Conservation (phyloP, 2,113 vertebrate genomes). For the Mirounga angustirostris region DNA sequence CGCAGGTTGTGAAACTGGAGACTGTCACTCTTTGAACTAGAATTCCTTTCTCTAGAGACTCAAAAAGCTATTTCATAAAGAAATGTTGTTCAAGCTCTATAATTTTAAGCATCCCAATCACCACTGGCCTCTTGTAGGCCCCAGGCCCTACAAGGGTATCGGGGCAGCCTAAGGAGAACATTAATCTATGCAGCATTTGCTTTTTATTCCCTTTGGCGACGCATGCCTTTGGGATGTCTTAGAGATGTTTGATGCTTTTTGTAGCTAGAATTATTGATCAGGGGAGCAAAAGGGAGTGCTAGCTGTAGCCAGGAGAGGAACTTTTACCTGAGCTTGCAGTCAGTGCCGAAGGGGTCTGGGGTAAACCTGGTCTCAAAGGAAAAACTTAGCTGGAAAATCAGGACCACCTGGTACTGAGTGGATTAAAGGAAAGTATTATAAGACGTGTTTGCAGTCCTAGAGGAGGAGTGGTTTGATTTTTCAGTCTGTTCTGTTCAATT, state of each 20-base stretch:
- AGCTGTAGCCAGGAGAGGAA: not conserved
- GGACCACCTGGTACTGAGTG: not conserved
- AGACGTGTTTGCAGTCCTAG: not conserved
- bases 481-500: not conserved
- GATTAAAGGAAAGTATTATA: not conserved
- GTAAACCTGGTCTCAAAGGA: not conserved
- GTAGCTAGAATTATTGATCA: slow-evolving; percentile 72
- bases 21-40: slow-evolving; percentile 46
- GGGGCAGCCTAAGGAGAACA: not conserved
- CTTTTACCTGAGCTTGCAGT: not conserved
- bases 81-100: not conserved
- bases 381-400: not conserved
- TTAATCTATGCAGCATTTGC: not conserved
- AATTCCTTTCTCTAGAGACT: slow-evolving; percentile 45
- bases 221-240: slow-evolving; percentile 71
- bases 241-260: slow-evolving; percentile 70
- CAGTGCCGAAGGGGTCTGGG: fast-evolving
- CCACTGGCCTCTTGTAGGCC: slow-evolving; percentile 58
- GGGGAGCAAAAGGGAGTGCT: not conserved
- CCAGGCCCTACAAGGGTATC: slow-evolving; percentile 65
- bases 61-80: not conserved
- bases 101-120: slow-evolving; percentile 51
- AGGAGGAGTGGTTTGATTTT: not conserved
- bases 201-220: slow-evolving; percentile 67
- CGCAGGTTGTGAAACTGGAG: not conserved